Evolutionary conservation across 1,140 invertebrate genomes (phyloP).

Genomic region (Anadara kagoshimensis): DNA sequence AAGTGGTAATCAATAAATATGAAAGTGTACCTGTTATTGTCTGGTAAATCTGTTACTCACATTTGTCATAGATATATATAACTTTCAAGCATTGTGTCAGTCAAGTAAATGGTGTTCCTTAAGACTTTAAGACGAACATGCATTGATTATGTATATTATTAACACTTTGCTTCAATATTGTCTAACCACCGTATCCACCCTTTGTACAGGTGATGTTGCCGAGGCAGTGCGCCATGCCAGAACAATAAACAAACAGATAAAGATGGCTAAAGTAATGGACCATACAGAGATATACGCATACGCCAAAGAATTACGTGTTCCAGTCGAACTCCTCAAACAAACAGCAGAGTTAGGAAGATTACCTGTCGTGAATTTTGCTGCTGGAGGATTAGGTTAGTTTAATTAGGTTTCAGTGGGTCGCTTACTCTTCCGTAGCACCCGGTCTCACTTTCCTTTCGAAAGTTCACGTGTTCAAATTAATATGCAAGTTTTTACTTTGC

Average conservation of each 20-base stretch:
- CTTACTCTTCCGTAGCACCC: too few species aligned
- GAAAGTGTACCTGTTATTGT: too few species aligned
- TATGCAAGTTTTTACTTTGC: too few species aligned
- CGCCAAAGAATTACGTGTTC: slow-evolving; percentile 63
- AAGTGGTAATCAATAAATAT: too few species aligned
- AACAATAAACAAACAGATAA: slow-evolving; percentile 63
- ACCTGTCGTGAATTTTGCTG: slow-evolving; percentile 70
- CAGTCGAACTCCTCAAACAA: slow-evolving; percentile 61
- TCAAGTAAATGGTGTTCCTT: too few species aligned
- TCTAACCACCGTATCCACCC: background rate
- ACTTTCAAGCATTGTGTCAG: too few species aligned
- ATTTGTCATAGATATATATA: too few species aligned
- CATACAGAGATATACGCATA: slow-evolving; percentile 59
- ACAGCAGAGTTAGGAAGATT: slow-evolving; percentile 64
- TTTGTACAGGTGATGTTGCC: slow-evolving; percentile 60
- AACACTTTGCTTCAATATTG: background rate
- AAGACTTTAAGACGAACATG: too few species aligned
- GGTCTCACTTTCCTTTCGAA: too few species aligned
- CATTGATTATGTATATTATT: background rate
- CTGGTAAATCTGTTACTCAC: too few species aligned
- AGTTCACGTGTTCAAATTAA: too few species aligned
- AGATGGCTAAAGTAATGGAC: slow-evolving; percentile 57
- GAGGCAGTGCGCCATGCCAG: slow-evolving; percentile 66
- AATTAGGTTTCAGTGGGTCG: too few species aligned
- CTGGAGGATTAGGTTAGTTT: slow-evolving; percentile 64